phyloP scores from a whole-genome alignment of 1,140 invertebrate genomes.

The Thrips palmi region DNA sequence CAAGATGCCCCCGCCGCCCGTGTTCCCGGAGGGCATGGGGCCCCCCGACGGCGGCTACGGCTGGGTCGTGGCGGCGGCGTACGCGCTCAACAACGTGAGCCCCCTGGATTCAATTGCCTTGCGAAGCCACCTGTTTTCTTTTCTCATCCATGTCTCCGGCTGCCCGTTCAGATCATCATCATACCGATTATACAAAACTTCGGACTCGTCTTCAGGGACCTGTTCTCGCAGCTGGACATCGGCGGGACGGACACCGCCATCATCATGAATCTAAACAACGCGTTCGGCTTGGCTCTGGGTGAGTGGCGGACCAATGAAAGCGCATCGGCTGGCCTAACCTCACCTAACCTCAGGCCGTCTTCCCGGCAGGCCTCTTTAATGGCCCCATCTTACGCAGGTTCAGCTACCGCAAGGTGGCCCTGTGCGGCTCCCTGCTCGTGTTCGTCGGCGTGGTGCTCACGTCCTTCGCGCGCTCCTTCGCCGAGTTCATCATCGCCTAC shows the following conservation, averaged over 20 bases:
- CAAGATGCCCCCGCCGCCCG: no score
- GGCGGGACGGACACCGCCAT: constrained; percentile 31
- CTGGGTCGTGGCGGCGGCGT: constrained; percentile 40
- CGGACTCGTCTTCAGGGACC: constrained; percentile 14
- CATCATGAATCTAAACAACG: constrained; percentile 37
- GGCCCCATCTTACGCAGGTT: constrained; percentile 32
- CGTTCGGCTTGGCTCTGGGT: constrained; percentile 36
- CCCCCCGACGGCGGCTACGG: constrained; percentile 49
- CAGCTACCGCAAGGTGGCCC: constrained; percentile 34
- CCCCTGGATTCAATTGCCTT: not conserved
- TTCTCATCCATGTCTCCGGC: constrained; percentile 1
- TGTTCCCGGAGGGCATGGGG: no score
- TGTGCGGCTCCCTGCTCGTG: constrained; percentile 29
- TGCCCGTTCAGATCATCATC: constrained; percentile 14
- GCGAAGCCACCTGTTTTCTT: not conserved
- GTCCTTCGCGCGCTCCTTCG: constrained; percentile 28
- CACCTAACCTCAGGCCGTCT: not conserved
- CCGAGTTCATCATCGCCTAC: constrained; percentile 36
- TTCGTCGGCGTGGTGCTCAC: constrained; percentile 31
- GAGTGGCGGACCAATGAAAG: not conserved
- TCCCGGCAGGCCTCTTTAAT: constrained; percentile 31
- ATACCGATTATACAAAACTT: constrained; percentile 16
- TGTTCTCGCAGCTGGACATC: constrained; percentile 13
- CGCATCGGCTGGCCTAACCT: not conserved
- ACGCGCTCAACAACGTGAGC: constrained; percentile 42